phyloP scores from a whole-genome alignment of 2,888 invertebrate genomes.

The Rhopalosiphum nymphaeae region DNA sequence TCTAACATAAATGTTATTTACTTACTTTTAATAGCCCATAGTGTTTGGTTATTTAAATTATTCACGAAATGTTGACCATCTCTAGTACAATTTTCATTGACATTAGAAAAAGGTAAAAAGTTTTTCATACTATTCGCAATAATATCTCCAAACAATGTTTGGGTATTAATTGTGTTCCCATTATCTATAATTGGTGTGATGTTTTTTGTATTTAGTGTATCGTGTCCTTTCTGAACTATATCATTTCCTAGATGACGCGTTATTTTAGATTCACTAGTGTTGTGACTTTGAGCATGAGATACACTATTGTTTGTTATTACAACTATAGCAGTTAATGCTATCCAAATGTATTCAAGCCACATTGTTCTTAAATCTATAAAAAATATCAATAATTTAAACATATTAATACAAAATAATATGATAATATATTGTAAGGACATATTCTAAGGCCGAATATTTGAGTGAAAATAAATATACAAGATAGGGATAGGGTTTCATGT shows the following conservation, averaged over 20 bases:
- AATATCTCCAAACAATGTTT: constrained; percentile 18
- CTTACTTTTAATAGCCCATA: constrained; percentile 46
- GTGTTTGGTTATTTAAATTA: constrained; percentile 22
- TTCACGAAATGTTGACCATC: constrained; percentile 2
- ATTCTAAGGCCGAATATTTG: not conserved
- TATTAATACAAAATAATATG: not conserved
- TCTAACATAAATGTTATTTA: not conserved
- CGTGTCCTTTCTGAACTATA: not conserved
- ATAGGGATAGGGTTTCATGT: not conserved
- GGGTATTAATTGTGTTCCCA: not conserved
- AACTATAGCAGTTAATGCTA: not conserved
- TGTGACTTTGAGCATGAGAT: not conserved
- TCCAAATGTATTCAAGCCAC: constrained; percentile 16
- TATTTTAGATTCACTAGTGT: not conserved
- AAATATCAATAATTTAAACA: not conserved
- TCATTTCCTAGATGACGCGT: not conserved
- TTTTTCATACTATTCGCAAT: constrained; percentile 35
- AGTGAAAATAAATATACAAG: not conserved
- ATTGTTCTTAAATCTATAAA: constrained; percentile 4
- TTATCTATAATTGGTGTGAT: not conserved
- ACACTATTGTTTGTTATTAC: not conserved
- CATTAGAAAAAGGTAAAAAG: constrained; percentile 15
- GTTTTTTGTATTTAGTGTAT: not conserved
- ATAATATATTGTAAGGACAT: not conserved
- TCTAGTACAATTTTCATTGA: constrained; percentile 18